phyloP scores from a whole-genome alignment of 2,797 vertebrate species.

The Neosilurus hyrtlii region DNA sequence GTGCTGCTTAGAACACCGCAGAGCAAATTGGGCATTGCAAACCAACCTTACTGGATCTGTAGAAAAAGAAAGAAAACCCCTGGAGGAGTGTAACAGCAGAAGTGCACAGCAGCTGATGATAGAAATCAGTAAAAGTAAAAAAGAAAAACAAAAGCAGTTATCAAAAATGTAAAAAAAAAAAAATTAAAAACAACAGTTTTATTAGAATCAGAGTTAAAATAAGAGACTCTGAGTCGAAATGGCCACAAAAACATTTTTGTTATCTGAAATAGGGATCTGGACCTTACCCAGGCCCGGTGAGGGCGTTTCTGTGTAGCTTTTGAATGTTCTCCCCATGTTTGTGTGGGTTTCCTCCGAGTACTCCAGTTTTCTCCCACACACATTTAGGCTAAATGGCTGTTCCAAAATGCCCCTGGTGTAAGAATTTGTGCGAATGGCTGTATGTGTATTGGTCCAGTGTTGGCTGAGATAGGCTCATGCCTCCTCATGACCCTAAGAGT shows the following conservation, averaged over 20 bases:
- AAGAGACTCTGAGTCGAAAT: not conserved
- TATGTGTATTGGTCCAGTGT: too few relatives aligned
- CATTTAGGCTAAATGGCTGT: too few relatives aligned
- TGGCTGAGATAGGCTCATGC: too few relatives aligned
- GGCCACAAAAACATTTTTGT: not conserved
- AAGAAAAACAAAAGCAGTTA: not conserved
- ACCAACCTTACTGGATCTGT: not conserved
- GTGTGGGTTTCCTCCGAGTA: too few relatives aligned
- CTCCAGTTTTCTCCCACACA: too few relatives aligned
- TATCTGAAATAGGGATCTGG: not conserved
- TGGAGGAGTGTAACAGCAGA: not conserved
- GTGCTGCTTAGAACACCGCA: not conserved
- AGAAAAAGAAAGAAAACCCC: not conserved
- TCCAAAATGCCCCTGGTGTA: too few relatives aligned
- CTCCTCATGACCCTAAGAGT: too few relatives aligned
- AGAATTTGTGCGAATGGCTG: too few relatives aligned
- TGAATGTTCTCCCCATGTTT: too few relatives aligned
- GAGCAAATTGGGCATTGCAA: conserved; percentile 22
- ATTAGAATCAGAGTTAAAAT: not conserved
- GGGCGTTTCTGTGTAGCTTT: too few relatives aligned
- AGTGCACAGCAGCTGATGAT: not conserved
- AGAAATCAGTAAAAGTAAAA: not conserved
- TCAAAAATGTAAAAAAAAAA: not conserved
- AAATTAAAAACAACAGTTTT: not conserved
- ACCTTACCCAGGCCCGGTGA: too few relatives aligned